Evolutionary conservation across 2,888 invertebrate species (phyloP).

Genomic region (Alitta virens): DNA sequence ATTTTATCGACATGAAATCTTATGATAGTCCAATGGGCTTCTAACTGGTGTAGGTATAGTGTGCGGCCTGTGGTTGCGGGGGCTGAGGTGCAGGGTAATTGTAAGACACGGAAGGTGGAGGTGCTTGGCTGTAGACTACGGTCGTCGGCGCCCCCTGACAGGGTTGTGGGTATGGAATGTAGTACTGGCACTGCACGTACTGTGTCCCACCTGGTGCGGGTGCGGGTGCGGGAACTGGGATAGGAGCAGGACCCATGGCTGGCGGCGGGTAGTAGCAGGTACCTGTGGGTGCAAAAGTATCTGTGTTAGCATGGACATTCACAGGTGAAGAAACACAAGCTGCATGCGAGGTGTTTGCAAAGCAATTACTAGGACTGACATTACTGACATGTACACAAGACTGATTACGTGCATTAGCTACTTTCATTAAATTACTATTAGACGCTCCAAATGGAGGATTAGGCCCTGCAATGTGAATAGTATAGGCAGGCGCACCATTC

Average conservation of each 20-base stretch:
- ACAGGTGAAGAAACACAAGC: background rate
- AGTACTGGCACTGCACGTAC: too few relatives aligned
- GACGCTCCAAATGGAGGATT: background rate
- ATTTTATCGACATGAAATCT: too few relatives aligned
- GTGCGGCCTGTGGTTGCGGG: background rate
- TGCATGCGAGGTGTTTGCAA: background rate
- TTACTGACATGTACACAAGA: too few relatives aligned
- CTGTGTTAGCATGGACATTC: background rate
- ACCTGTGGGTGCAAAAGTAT: background rate
- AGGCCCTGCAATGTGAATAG: conserved; percentile 8
- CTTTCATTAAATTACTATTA: background rate
- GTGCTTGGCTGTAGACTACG: background rate
- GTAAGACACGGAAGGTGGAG: background rate
- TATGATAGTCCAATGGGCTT: too few relatives aligned
- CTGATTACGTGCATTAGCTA: too few relatives aligned
- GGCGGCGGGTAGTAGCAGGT: background rate
- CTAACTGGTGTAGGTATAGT: background rate
- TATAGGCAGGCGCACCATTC: conserved; percentile 7
- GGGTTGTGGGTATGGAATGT: background rate
- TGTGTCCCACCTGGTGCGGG: background rate
- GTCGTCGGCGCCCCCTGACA: background rate
- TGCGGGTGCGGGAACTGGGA: background rate
- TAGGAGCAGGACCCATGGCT: background rate
- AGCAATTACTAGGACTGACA: background rate
- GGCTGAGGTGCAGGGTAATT: too few relatives aligned